Evolutionary conservation across 2,888 invertebrate genomes (phyloP).

Genomic region (Seira ritae): DNA sequence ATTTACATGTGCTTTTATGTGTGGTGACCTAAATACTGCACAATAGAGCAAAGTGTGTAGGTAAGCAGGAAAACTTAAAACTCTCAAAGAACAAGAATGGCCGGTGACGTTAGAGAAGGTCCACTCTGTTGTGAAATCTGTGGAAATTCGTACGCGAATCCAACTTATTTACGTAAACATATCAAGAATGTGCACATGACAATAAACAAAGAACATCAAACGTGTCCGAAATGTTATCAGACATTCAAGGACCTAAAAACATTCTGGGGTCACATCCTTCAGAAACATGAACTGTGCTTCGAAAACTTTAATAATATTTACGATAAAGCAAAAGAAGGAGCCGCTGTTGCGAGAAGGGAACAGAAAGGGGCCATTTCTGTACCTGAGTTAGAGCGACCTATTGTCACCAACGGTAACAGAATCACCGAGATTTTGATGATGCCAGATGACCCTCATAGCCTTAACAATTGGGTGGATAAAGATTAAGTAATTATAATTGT

Average conservation of each 20-base stretch:
- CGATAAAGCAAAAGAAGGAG: background rate
- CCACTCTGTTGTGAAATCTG: constrained; percentile 47
- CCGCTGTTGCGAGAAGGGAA: background rate
- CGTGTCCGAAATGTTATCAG: constrained; percentile 40
- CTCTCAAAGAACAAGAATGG: too few relatives aligned
- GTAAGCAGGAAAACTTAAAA: too few relatives aligned
- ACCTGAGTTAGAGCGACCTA: background rate
- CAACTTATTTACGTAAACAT: constrained; percentile 24
- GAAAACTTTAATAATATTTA: background rate
- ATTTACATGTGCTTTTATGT: too few relatives aligned
- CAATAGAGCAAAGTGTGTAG: too few relatives aligned
- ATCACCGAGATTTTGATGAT: background rate
- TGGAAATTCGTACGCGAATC: constrained; percentile 21
- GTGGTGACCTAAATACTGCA: too few relatives aligned
- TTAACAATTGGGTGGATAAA: too few relatives aligned
- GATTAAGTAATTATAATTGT: too few relatives aligned
- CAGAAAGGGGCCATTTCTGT: background rate
- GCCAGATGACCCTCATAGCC: too few relatives aligned
- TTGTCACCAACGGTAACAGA: background rate
- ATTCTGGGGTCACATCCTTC: constrained; percentile 46
- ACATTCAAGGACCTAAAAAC: constrained; percentile 19
- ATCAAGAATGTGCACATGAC: constrained; percentile 28
- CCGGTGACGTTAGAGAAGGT: too few relatives aligned
- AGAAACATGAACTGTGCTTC: constrained; percentile 30
- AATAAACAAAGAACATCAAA: constrained; percentile 22